These are phyloP conservation scores for Nemapogon koenigi DNA, from an alignment of 2,888 invertebrate species.

Conservation along the genomic window DNA sequence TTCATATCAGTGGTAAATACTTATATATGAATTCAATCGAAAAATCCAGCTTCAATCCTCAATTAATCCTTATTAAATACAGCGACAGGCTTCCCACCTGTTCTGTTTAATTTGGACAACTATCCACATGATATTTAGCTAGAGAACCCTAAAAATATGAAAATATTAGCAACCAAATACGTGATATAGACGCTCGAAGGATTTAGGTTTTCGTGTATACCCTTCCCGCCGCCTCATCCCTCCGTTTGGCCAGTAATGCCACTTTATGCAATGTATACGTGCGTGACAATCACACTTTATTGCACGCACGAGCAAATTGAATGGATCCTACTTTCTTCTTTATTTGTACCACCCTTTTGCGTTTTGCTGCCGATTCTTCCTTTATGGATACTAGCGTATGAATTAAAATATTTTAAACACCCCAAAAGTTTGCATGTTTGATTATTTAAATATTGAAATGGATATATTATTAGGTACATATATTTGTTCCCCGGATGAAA, in stretches of 20 bases:
- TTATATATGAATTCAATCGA: no score
- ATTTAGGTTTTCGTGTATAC: slow-evolving; percentile 5
- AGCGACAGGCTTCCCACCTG: no score
- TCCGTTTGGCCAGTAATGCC: slow-evolving; percentile 26
- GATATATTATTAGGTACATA: background rate
- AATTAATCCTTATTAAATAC: no score
- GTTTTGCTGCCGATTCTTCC: slow-evolving; percentile 17
- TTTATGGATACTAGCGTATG: background rate
- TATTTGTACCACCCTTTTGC: slow-evolving; percentile 18
- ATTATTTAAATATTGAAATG: background rate
- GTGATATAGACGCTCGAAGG: no score
- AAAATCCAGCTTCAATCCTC: no score
- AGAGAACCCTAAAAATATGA: no score
- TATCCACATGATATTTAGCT: no score
- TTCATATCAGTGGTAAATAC: no score
- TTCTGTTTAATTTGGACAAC: no score
- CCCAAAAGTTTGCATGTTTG: background rate
- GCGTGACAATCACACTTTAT: slow-evolving; percentile 61
- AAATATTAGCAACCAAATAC: no score
- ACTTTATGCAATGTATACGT: slow-evolving; percentile 53
- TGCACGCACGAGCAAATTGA: slow-evolving; percentile 45
- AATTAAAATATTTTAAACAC: background rate
- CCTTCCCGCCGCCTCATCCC: background rate
- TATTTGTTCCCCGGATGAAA: no score
- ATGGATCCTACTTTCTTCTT: slow-evolving; percentile 27